Percentiles rank a stretch among this genome's conserved stretches.
Conservation (phyloP, 2,888 invertebrate genomes). For the Clistopyga incitator region DNA sequence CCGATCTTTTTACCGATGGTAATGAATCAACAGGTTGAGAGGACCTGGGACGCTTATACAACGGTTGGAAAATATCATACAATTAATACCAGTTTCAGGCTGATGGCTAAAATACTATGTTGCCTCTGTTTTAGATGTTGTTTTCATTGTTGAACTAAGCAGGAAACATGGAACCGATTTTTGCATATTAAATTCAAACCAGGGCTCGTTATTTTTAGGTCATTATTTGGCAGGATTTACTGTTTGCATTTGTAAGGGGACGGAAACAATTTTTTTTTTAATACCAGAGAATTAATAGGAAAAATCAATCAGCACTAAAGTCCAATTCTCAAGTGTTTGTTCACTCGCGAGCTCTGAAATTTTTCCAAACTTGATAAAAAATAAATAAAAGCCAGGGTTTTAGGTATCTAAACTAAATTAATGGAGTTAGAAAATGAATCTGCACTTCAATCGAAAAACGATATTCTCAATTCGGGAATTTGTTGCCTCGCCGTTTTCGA, state of each 20-base stretch:
- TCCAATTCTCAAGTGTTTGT: background rate
- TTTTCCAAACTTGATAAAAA: background rate
- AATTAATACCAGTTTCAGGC: background rate
- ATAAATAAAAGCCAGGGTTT: background rate
- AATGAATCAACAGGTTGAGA: too few species aligned
- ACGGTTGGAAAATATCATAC: background rate
- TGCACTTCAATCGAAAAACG: constrained; percentile 5
- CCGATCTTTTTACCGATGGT: background rate
- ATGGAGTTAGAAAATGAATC: background rate
- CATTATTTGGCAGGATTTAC: background rate
- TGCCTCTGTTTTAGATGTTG: background rate
- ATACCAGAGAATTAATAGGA: too few species aligned
- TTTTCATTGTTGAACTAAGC: background rate
- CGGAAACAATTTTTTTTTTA: too few species aligned
- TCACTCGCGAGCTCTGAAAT: background rate
- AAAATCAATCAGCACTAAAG: too few species aligned
- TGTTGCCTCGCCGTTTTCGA: background rate
- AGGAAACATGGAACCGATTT: background rate
- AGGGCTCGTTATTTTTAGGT: background rate
- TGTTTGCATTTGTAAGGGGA: background rate
- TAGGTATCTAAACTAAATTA: background rate
- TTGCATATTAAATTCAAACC: background rate
- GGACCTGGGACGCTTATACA: background rate
- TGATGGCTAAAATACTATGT: background rate
- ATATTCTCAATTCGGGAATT: background rate